phyloP scores from a whole-genome alignment of 2,888 invertebrate species.

The Adela reaumurella region DNA sequence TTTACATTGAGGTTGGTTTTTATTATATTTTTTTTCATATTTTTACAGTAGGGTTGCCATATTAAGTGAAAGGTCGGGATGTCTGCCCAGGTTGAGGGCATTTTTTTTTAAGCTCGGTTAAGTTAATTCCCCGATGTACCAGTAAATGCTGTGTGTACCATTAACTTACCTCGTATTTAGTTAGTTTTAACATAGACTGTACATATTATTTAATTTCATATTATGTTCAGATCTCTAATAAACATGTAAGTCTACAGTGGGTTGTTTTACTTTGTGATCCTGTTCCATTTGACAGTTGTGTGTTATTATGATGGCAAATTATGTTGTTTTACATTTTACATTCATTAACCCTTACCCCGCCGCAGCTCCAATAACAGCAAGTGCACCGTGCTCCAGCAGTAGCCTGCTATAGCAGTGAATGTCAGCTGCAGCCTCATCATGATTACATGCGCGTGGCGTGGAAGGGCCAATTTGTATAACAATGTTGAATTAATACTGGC shows the following conservation, averaged over 20 bases:
- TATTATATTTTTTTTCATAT: neutral
- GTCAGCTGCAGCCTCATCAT: no score
- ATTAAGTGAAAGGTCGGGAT: neutral
- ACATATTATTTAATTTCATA: constrained; percentile 60
- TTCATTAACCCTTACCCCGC: no score
- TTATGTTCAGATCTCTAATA: constrained; percentile 61
- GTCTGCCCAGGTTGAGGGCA: no score
- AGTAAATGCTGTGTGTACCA: constrained; percentile 42
- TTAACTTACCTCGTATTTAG: constrained; percentile 55
- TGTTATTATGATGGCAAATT: no score
- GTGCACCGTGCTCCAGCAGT: no score
- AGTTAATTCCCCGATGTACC: neutral
- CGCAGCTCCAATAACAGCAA: no score
- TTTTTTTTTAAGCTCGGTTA: neutral
- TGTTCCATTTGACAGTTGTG: no score
- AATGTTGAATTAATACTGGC: no score
- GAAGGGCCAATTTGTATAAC: no score
- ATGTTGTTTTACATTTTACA: no score
- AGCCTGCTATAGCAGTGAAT: no score
- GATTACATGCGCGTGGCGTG: no score
- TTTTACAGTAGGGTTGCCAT: neutral
- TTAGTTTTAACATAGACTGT: constrained; percentile 59
- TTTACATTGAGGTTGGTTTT: neutral
- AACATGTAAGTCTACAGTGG: constrained; percentile 51
- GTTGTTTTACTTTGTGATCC: constrained; percentile 17